Percentiles rank a stretch among this genome's conserved stretches.
phyloP scores from a whole-genome alignment of 1,140 invertebrate species.

The Platorchestia sp. region DNA sequence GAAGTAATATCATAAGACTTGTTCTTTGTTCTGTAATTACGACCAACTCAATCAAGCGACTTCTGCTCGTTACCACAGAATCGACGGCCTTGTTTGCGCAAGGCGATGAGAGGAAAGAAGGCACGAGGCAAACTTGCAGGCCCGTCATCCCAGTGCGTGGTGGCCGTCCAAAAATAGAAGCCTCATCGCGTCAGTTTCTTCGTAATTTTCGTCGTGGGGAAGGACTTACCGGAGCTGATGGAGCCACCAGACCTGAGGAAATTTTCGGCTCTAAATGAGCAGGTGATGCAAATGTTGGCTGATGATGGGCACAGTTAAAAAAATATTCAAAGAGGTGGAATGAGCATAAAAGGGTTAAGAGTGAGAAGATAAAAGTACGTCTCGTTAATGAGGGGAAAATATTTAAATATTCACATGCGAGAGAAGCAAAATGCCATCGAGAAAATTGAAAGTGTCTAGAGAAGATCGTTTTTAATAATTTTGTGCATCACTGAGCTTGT shows the following conservation, averaged over 20 bases:
- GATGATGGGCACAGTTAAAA: not conserved
- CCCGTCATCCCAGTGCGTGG: not conserved
- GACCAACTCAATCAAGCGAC: not conserved
- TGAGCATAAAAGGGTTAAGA: too few species aligned
- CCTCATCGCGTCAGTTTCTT: not conserved
- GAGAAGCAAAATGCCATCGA: too few species aligned
- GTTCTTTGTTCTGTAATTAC: not conserved
- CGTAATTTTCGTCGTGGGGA: not conserved
- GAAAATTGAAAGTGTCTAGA: too few species aligned
- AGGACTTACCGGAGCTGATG: not conserved
- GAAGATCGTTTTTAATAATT: too few species aligned
- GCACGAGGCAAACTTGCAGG: not conserved
- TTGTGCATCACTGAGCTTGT: too few species aligned
- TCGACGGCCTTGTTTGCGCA: not conserved
- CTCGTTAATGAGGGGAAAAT: too few species aligned
- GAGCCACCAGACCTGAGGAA: not conserved
- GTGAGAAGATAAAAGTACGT: too few species aligned
- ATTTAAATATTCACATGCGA: too few species aligned
- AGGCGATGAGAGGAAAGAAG: not conserved
- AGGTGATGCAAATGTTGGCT: not conserved
- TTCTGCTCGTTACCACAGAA: not conserved
- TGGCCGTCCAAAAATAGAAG: not conserved
- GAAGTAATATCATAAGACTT: too few species aligned
- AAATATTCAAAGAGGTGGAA: too few species aligned
- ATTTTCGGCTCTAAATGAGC: not conserved